Base-by-base conservation (phyloP, 2,888 invertebrate species). In the Nysson spinosus region DNA sequence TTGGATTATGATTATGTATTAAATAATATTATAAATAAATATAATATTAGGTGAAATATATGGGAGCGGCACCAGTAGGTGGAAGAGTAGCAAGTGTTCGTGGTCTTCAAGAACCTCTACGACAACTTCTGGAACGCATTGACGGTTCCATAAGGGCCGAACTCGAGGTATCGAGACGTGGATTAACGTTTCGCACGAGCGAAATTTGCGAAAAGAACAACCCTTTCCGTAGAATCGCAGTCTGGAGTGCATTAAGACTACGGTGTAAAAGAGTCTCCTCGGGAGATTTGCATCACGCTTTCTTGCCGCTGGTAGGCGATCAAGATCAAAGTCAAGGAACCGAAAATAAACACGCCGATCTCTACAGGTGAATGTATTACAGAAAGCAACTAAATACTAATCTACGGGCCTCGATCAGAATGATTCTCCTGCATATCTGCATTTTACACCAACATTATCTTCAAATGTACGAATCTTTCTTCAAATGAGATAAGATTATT, bases 221-320 rank as follows among this genome's bases (percentile, higher is more conserved):
- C 81, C 94, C 96, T 1, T 96, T 96, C 82, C 94, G 96, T 14
- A 94, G 95, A 39, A 96, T 96, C 86, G 96, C 96, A 1, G 96
- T 96, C 1, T 96, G 96, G 96, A 96, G 96, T 12, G 96, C 96
- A 0, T 93, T 96, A 1, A 95, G 95, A 86, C 94, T 96, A 2
- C 81, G 84, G 9, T 73, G 76, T 3, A 80, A 76, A 32, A 69
- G 54, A 28, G 65, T 49, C 4, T 6, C 72, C 5, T 70, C 74
- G 5, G 80, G 79, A 44, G 89, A 89, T 20, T 82, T 89, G 19
- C 90, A 91, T 79, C 94, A 92, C 83, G 96, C 96, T 26, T 96
- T 96, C 85, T 88, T 96, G 69, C 96, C 96, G 2, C 88, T 96
- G 47, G 85, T 87, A 1, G 83, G 83, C 3, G 85, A 86, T 44